Base-by-base conservation (phyloP, 1,140 invertebrate species). In the Chionoecetes opilio region DNA sequence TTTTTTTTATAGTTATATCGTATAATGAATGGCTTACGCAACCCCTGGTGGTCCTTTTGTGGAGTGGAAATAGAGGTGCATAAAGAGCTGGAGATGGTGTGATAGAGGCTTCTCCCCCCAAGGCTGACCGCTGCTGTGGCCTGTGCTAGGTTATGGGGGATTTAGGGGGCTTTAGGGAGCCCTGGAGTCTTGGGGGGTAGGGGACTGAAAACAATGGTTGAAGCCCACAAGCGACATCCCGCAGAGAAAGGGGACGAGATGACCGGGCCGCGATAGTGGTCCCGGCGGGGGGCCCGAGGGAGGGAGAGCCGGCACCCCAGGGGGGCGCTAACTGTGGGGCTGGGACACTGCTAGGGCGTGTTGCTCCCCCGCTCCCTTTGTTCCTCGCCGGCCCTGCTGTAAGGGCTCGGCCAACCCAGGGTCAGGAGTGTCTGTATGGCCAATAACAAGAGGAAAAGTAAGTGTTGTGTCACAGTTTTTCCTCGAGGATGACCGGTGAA, bases 21-120 rank as follows among this genome's bases (percentile, higher is more conserved):
- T 75, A 75, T 75, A n/a, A n/a, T 75, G 63, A 75, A n/a, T 1
- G 26, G 6, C 11, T n/a, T n/a, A 21, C 63, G n/a, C 63, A n/a
- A 75, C 21, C 26, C 63, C 63, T 53, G n/a, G 63, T 75, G 26
- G 21, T 75, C 63, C 63, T n/a, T 26, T 75, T 21, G n/a, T 37
- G 34, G 34, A 32, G 37, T 87, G 37, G 85, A 87, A 17, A 34
- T 26, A 87, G 32, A 87, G 85, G 37, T 87, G 85, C 32, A 87
- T 87, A 87, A 87, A 87, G 63, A 75, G 63, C 63, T 26, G 63
- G 63, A 75, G 63, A 75, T 75, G 21, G 63, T n/a, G 63, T 75
- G 63, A 75, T 75, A 75, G 63, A 75, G 63, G 63, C 63, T 21
- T n/a, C 63, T 75, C 63, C 21, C 63, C 63, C 63, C 63, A 17